Evolutionary conservation across 2,113 vertebrate species (phyloP), one percentile per base, ranked within the genome.

Genomic region (Silurus meridionalis): DNA sequence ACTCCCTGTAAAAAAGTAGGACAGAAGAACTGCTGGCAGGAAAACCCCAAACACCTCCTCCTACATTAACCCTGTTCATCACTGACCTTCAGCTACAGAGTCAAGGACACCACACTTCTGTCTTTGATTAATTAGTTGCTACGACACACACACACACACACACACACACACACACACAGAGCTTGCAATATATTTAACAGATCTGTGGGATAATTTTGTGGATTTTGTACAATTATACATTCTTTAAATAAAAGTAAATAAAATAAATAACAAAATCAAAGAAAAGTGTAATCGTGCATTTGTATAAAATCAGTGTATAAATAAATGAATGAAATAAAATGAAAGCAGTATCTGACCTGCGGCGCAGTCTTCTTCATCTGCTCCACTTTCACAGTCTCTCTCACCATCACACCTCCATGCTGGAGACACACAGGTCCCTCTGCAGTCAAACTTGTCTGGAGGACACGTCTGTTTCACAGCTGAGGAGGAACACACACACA

Each of bases 351-450:
- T 80, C 97, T 96, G 92, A 99, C 98, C 95, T 83, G 96, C 95
- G 10, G 95, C 94, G 55, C 98, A 99, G 89, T 96, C 96, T 63
- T 96, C 95, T 91, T 99, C 98, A 0, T 99, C 98, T 0, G 94
- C 92, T n/a, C 97, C 97, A 0, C 95, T 98, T 91, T 98, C 97
- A 5, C 98, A 99, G 66, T 99, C 98, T 93, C 94, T 96, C 94
- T 99, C 97, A 0, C 97, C 97, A 7, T 99, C 98, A 37, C 98
- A 99, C 90, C 94, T 95, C 98, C 98, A 99, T 0, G 97, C 97
- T 21, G 95, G 92, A 0, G 98, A 98, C 90, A 99, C 97, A 83
- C 98, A 99, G 92, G 97, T 98, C 93, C 97, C 97, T 87, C 97
- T 97, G 83, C 98, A 99, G 95, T 97, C 97, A 5, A 98, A 97